A percentile compares a stretch with the other conserved stretches of the same genome.
Evolutionary conservation across 2,113 vertebrate genomes (phyloP).

Genomic region (Rutilus rutilus): DNA sequence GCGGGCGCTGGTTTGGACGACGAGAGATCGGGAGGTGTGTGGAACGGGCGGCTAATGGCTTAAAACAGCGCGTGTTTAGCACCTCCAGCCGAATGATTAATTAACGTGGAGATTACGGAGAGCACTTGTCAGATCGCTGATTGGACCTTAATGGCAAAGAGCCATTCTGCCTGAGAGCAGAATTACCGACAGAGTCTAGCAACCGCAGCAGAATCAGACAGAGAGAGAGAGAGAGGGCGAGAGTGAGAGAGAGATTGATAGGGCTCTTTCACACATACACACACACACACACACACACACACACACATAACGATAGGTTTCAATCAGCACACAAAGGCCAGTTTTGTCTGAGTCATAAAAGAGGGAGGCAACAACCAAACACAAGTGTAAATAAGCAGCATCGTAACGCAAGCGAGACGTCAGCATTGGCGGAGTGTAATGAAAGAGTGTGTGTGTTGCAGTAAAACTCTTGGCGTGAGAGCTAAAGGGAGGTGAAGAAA

Average conservation of each 20-base stretch:
- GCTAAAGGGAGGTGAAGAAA: constrained; percentile 35
- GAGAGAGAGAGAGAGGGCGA: constrained; percentile 28
- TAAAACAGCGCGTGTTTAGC: constrained; percentile 56
- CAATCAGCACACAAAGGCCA: constrained; percentile 31
- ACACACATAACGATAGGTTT: constrained; percentile 40
- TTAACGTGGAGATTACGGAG: constrained; percentile 54
- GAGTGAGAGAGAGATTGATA: background rate
- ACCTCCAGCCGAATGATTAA: constrained; percentile 57
- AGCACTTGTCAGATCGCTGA: constrained; percentile 54
- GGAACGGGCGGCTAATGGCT: constrained; percentile 57
- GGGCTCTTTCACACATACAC: constrained; percentile 3
- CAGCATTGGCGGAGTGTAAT: constrained; percentile 4
- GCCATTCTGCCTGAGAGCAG: constrained; percentile 52
- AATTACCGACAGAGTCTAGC: constrained; percentile 35
- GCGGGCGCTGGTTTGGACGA: constrained; percentile 41
- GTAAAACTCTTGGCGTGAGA: constrained; percentile 31
- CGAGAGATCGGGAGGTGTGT: constrained; percentile 43
- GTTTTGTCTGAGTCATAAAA: constrained; percentile 41
- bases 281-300: background rate
- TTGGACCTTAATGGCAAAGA: constrained; percentile 58
- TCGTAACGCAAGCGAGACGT: constrained; percentile 13
- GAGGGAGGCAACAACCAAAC: constrained; percentile 20
- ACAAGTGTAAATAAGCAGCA: constrained; percentile 22
- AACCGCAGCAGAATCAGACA: constrained; percentile 2
- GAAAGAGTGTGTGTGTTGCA: constrained; percentile 32